phyloP scores from a whole-genome alignment of 2,888 invertebrate species.

The Lamellibrachia columna region DNA sequence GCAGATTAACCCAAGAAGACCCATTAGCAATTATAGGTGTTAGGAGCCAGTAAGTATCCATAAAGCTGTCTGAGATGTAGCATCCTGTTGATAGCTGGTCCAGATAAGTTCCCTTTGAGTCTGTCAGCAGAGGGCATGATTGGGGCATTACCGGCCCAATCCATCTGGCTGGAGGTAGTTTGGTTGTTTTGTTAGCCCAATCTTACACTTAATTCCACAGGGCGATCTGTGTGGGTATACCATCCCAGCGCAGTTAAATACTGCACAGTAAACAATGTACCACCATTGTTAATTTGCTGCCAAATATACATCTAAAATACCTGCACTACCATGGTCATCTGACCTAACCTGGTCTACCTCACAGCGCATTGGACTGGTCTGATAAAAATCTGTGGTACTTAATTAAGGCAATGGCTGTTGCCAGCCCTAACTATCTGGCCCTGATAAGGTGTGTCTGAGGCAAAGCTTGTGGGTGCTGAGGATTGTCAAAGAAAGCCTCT shows the following conservation, averaged over 20 bases:
- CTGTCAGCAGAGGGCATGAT: not conserved
- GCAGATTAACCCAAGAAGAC: not conserved
- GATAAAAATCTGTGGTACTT: not conserved
- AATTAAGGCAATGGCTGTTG: not conserved
- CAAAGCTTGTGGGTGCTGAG: not conserved
- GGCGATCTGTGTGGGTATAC: not conserved
- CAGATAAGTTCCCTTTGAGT: not conserved
- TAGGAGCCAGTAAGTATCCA: slow-evolving; percentile 8
- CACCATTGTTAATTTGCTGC: not conserved
- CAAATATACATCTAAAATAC: not conserved
- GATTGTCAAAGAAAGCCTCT: not conserved
- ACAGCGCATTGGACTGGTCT: not conserved
- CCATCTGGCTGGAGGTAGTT: not conserved
- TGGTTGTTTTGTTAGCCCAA: not conserved
- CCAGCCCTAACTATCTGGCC: not conserved
- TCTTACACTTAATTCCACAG: not conserved
- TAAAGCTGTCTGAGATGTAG: not conserved
- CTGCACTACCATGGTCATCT: not conserved
- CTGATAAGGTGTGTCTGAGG: not conserved
- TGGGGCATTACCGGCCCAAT: not conserved
- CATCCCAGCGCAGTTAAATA: not conserved
- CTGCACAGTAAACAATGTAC: not conserved
- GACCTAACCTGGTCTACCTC: not conserved
- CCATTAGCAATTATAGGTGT: not conserved
- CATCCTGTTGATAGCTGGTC: not conserved